phyloP scores from a whole-genome alignment of 2,888 invertebrate genomes.

The Resseliella maxima region DNA sequence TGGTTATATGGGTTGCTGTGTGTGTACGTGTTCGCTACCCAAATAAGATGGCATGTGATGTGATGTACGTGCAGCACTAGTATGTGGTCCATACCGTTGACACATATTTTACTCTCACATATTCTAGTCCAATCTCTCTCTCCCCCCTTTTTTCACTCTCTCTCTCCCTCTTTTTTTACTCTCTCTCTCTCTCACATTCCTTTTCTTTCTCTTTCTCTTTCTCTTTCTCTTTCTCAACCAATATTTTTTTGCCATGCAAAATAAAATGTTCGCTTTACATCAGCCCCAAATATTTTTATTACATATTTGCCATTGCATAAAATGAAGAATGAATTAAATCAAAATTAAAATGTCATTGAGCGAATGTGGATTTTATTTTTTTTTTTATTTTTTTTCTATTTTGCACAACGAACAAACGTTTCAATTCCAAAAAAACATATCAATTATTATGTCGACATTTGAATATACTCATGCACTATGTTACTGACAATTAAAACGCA shows the following conservation, averaged over 20 bases:
- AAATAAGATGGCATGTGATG: conserved; percentile 31
- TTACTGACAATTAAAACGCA: conserved; percentile 6
- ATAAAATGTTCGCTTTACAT: background rate
- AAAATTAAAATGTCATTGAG: conserved; percentile 31
- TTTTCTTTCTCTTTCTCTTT: background rate
- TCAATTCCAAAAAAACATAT: background rate
- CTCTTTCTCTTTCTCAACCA: background rate
- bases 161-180: background rate
- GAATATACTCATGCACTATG: background rate
- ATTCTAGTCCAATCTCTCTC: too few relatives aligned
- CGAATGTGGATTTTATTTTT: conserved; percentile 6
- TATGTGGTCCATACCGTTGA: background rate
- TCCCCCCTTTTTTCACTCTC: background rate
- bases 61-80: background rate
- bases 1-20: conserved; percentile 5
- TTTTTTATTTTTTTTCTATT: too few relatives aligned
- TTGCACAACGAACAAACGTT: background rate
- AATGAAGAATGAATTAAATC: background rate
- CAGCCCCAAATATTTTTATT: background rate
- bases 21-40: background rate
- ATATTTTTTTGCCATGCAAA: background rate
- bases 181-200: background rate
- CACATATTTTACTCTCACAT: too few relatives aligned
- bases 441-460: background rate
- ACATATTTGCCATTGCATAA: background rate